Percentiles rank a stretch among this genome's conserved stretches.
phyloP scores from a whole-genome alignment of 2,888 invertebrate genomes.

The Zaprionus lineosus region DNA sequence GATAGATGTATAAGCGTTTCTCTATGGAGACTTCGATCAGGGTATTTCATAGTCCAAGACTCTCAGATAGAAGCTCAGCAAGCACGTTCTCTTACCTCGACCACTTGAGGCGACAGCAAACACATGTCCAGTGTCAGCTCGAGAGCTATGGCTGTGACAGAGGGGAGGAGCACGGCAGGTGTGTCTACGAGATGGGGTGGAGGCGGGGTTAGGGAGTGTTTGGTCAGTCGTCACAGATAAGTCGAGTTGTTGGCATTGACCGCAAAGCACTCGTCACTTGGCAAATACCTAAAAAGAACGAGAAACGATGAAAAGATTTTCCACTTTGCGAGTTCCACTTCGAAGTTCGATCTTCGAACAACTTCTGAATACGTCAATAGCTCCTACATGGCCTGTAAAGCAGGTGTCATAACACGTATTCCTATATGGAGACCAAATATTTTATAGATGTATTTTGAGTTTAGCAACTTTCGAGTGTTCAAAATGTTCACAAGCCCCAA shows the following conservation, averaged over 20 bases:
- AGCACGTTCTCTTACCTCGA: constrained; percentile 11
- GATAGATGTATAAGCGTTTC: too few species aligned
- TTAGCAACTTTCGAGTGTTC: constrained; percentile 17
- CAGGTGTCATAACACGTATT: constrained; percentile 66
- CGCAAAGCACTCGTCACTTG: constrained; percentile 54
- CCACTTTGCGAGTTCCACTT: too few species aligned
- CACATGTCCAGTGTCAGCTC: constrained; percentile 47
- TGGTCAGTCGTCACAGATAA: constrained; percentile 8
- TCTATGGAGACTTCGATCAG: too few species aligned
- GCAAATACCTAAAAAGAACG: constrained; percentile 33
- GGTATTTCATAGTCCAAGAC: too few species aligned
- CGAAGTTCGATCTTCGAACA: too few species aligned
- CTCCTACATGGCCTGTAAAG: constrained; percentile 16
- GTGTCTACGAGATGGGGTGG: too few species aligned
- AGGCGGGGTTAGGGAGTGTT: background rate
- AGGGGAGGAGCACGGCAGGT: background rate
- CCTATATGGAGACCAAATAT: constrained; percentile 29
- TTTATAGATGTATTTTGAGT: constrained; percentile 11
- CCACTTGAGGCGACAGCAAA: constrained; percentile 46
- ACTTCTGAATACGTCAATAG: background rate
- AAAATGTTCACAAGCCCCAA: constrained; percentile 28
- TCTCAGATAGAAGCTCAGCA: too few species aligned
- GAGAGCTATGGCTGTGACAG: background rate
- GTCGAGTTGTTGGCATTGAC: constrained; percentile 69
- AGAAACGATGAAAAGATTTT: constrained; percentile 18